phyloP scores from a whole-genome alignment of 2,888 invertebrate species.

The Salticus scenicus region DNA sequence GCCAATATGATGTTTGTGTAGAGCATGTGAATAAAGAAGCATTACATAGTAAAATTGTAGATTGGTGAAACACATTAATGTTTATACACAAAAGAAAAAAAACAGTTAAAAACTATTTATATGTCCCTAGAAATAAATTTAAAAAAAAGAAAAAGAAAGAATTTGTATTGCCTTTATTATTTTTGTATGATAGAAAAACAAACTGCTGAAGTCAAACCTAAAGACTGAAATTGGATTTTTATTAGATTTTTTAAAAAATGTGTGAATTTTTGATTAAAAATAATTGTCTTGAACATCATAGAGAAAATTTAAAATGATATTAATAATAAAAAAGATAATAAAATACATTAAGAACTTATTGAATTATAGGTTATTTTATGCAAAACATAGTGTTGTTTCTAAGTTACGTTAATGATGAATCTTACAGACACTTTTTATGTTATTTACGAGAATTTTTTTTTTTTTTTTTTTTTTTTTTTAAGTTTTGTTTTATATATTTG shows the following conservation, averaged over 20 bases:
- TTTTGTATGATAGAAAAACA: slow-evolving; percentile 59
- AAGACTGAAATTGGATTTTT: slow-evolving; percentile 38
- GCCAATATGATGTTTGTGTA: background rate
- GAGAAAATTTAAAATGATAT: background rate
- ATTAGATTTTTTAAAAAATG: background rate
- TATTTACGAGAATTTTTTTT: too few species aligned
- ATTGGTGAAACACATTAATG: slow-evolving; percentile 44
- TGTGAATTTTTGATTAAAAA: background rate
- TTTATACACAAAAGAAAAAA: slow-evolving; percentile 65
- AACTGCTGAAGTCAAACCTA: slow-evolving; percentile 28
- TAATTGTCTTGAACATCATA: background rate
- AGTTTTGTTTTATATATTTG: too few species aligned
- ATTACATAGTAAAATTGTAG: slow-evolving; percentile 27
- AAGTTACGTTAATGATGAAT: too few species aligned
- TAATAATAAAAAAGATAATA: too few species aligned
- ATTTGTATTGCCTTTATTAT: slow-evolving; percentile 63
- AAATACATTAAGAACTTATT: too few species aligned
- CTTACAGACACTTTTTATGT: too few species aligned
- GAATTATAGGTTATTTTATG: too few species aligned
- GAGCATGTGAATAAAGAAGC: background rate
- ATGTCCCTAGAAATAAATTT: slow-evolving; percentile 49
- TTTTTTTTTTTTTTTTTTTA: too few species aligned
- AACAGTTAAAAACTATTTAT: slow-evolving; percentile 37
- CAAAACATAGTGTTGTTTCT: too few species aligned
- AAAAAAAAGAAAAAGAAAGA: slow-evolving; percentile 3